These are phyloP conservation scores for Willisornis vidua DNA, from an alignment of 2,113 vertebrate species.

Conservation along the genomic window DNA sequence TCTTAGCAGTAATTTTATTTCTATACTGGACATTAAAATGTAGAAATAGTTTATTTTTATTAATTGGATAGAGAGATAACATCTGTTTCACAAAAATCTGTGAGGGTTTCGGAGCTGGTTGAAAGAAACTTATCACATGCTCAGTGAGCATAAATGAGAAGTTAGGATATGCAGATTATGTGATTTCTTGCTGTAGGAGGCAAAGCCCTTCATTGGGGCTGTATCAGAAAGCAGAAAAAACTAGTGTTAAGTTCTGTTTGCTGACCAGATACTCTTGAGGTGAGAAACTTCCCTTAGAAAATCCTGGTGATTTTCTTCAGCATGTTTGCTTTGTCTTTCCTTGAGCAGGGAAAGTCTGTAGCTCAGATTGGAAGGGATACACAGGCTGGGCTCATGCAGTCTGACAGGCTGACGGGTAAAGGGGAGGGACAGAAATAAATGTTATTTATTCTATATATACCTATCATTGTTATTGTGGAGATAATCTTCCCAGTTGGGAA, in stretches of 20 bases:
- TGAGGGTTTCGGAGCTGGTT: neutral
- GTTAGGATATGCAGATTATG: neutral
- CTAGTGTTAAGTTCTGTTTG: neutral
- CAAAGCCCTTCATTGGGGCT: slow-evolving; percentile 12
- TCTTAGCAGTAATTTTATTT: neutral
- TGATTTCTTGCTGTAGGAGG: neutral
- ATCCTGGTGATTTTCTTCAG: neutral
- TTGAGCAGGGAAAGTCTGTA: neutral
- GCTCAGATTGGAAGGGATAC: neutral
- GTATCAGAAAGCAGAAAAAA: neutral
- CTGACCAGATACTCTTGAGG: neutral
- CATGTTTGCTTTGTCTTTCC: neutral
- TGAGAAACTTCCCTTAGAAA: neutral
- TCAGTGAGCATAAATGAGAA: neutral
- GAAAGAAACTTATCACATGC: neutral
- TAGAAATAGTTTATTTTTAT: neutral
- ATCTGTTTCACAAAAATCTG: neutral
- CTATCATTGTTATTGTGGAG: neutral
- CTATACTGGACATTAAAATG: neutral
- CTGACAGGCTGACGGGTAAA: neutral
- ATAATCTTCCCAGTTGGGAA: neutral
- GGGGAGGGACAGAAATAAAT: neutral
- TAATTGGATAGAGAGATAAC: neutral
- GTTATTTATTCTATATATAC: neutral
- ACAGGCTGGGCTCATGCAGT: neutral